A percentile compares a stretch with the other conserved stretches of the same genome.
phyloP scores from a whole-genome alignment of 2,888 invertebrate species.

The Balanococcus diminutus region DNA sequence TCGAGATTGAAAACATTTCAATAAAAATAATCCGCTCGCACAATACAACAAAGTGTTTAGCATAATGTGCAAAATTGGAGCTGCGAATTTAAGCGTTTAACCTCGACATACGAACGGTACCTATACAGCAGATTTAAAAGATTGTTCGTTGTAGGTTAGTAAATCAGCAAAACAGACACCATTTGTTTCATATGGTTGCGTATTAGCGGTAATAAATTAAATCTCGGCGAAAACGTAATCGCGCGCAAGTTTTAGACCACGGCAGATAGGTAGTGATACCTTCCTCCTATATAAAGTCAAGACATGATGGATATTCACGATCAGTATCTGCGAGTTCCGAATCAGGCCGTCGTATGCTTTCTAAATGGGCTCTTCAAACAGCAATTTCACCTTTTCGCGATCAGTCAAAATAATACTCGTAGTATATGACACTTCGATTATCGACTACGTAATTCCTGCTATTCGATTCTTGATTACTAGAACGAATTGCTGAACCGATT shows the following conservation, averaged over 20 bases:
- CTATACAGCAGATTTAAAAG: background rate
- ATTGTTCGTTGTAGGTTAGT: slow-evolving; percentile 9
- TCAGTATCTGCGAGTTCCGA: background rate
- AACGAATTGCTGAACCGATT: background rate
- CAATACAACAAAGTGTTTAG: background rate
- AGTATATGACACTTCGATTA: slow-evolving; percentile 15
- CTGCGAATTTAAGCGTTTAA: slow-evolving; percentile 3
- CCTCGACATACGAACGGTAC: slow-evolving; percentile 1
- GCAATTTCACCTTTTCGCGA: slow-evolving; percentile 18
- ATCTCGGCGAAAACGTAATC: background rate
- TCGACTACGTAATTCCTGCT: background rate
- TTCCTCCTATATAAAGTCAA: background rate
- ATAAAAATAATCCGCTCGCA: background rate
- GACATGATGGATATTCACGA: slow-evolving; percentile 31
- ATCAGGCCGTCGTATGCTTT: background rate
- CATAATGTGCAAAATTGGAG: background rate
- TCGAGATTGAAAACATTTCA: background rate
- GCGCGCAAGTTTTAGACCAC: background rate
- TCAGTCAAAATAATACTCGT: slow-evolving; percentile 16
- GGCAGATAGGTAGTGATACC: no score
- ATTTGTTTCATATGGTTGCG: background rate
- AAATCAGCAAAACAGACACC: slow-evolving; percentile 10
- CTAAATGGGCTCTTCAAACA: background rate
- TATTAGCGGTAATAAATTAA: slow-evolving; percentile 20
- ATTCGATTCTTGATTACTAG: background rate